A percentile compares a stretch with the other conserved stretches of the same genome.
phyloP scores from a whole-genome alignment of 2,888 invertebrate species.

The Oconnorella tubifera region DNA sequence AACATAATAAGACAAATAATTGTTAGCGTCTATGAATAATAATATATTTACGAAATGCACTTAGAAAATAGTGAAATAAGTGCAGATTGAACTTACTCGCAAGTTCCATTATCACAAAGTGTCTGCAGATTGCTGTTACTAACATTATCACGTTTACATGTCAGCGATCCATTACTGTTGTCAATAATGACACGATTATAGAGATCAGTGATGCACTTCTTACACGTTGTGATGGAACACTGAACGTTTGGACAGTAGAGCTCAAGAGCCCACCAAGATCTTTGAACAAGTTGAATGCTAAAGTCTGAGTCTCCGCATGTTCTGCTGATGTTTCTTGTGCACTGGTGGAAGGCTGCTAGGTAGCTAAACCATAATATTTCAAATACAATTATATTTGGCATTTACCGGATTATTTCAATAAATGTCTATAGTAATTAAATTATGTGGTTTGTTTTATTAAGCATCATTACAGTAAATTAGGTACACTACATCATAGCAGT shows the following conservation, averaged over 20 bases:
- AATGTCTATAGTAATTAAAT: too few species aligned
- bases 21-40: too few species aligned
- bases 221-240: background rate
- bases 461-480: too few species aligned
- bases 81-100: conserved; percentile 1
- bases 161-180: background rate
- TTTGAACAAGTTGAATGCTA: background rate
- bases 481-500: too few species aligned
- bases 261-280: conserved; percentile 7
- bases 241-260: background rate
- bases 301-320: background rate
- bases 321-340: background rate
- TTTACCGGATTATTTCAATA: too few species aligned
- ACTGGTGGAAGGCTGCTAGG: background rate
- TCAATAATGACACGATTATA: background rate
- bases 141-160: background rate
- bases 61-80: too few species aligned
- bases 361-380: background rate
- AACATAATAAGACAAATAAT: too few species aligned
- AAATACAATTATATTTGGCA: too few species aligned
- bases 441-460: too few species aligned
- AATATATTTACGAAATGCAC: too few species aligned
- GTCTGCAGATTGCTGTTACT: background rate
- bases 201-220: background rate
- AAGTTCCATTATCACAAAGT: background rate